Conservation (phyloP, 2,888 invertebrate species). For the Dione vanillae region DNA sequence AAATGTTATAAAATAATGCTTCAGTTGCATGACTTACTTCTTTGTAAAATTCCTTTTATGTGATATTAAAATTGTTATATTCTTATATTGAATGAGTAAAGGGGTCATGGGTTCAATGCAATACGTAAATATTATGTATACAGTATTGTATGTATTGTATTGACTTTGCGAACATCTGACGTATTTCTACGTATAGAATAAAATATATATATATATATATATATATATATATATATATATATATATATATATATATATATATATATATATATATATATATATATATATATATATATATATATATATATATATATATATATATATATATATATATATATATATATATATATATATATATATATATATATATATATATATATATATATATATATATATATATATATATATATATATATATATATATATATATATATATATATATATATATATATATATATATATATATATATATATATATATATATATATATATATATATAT, state of each 20-base stretch:
- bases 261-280: slow-evolving; percentile 33
- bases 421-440: too few species aligned
- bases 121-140: neutral
- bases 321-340: too few species aligned
- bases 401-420: too few species aligned
- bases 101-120: slow-evolving; percentile 3
- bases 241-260: too few species aligned
- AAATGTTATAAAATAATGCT: slow-evolving; percentile 15
- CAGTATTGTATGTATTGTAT: neutral
- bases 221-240: too few species aligned
- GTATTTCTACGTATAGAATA: neutral
- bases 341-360: too few species aligned
- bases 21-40: neutral
- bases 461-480: too few species aligned
- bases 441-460: too few species aligned
- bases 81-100: neutral
- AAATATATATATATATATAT: neutral
- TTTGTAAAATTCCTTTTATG: neutral
- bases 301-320: too few species aligned
- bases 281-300: slow-evolving; percentile 28
- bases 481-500: too few species aligned
- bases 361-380: too few species aligned
- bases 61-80: neutral
- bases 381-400: too few species aligned
- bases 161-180: neutral